Base-by-base conservation (phyloP, 1,140 invertebrate species). In the Macrostomum lignano region DNA sequence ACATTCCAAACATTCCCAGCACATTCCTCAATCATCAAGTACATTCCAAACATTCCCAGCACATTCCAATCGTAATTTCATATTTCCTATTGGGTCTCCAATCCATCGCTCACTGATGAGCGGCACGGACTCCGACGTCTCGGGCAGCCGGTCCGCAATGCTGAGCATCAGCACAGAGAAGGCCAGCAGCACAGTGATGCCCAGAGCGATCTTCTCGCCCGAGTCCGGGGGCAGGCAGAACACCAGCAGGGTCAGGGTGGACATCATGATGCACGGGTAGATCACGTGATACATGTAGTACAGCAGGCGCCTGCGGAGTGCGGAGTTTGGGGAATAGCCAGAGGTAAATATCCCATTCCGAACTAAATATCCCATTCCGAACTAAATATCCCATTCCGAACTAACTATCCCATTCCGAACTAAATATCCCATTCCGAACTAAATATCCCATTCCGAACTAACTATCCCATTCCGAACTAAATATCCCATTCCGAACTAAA, bases 151-250 rank as follows among this genome's bases (percentile, higher is more conserved):
- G 44, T 67, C 65, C 6, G 63, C 62, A 17, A 67, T 63, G 22
- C 61, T 55, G 30, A 67, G 43, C 61, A 66, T 63, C 44, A 67
- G 66, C 22, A 67, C 64, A 28, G 61, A 63, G 40, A 67, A 64
- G 1, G 65, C 61, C 6, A 67, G 45, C 2, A 67, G 48, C 9
- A 67, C 61, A 5, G 65, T 66, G 29, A 67, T 51, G 20, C 65
- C 63, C 3, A 67, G 55, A 3, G 63, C 58, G 17, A 67, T 62
- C 42, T 67, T 67, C 44, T 67, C 64, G 1, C 65, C 65, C 6
- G 55, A 58, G 37, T 67, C 64, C 0, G 65, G 63, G 14, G 64
- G 65, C 15, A 67, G 46, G 47, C 61, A 65, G 46, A 67, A 67
- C 17, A 65, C 64, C 2, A 67, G 45, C 17, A 66, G 47, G 2